phyloP scores from a whole-genome alignment of 2,113 vertebrate genomes.

The Setophaga coronata region DNA sequence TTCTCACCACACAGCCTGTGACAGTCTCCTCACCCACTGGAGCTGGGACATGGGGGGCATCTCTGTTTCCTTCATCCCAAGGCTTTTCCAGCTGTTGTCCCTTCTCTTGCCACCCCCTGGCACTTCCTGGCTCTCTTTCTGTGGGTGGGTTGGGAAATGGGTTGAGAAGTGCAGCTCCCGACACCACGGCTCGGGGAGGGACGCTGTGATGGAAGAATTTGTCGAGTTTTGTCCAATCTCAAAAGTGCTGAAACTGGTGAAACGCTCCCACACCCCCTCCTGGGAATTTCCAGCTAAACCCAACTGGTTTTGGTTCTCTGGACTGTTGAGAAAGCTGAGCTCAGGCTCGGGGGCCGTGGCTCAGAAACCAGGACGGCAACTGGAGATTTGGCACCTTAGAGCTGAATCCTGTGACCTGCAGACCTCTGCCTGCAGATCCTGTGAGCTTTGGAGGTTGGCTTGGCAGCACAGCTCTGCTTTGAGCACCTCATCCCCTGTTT shows the following conservation, averaged over 20 bases:
- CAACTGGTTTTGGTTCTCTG: neutral
- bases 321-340: neutral
- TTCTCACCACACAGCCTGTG: fast-evolving
- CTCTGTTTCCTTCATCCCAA: neutral
- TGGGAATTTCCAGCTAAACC: neutral
- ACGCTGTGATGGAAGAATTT: neutral
- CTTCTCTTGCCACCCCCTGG: neutral
- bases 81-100: neutral
- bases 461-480: neutral
- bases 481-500: neutral
- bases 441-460: neutral
- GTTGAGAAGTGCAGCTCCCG: fast-evolving
- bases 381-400: neutral
- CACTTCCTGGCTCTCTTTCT: neutral
- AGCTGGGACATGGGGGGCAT: neutral
- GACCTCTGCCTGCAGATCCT: fast-evolving
- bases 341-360: neutral
- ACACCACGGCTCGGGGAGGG: neutral
- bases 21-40: neutral
- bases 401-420: neutral
- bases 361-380: fast-evolving
- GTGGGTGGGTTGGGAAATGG: neutral
- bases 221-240: neutral
- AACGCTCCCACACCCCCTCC: neutral
- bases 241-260: neutral